Conservation (phyloP, 2,888 invertebrate species). For the Geotrupes spiniger region DNA sequence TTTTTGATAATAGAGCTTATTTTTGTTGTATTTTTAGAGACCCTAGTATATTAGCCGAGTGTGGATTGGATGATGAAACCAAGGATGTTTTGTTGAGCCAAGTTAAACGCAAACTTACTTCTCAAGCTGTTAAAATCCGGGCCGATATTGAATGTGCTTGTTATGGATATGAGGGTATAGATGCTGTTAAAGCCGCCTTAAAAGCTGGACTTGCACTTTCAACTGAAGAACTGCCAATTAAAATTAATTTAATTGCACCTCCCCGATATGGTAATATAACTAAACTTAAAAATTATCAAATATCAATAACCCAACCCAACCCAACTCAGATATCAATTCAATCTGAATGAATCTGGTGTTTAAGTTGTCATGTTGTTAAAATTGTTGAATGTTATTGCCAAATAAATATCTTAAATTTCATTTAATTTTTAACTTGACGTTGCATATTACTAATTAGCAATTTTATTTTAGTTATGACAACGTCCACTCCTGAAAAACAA, state of each 20-base stretch:
- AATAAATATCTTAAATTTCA: too few relatives aligned
- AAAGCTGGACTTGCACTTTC: slow-evolving; percentile 87
- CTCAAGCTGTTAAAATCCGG: slow-evolving; percentile 94
- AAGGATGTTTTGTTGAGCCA: slow-evolving; percentile 90
- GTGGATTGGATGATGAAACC: slow-evolving; percentile 88
- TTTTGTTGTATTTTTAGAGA: too few relatives aligned
- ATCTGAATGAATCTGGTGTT: background rate
- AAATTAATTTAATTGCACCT: slow-evolving; percentile 98
- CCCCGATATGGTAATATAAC: slow-evolving; percentile 76
- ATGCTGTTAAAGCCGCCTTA: slow-evolving; percentile 93
- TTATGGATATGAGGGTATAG: slow-evolving; percentile 97
- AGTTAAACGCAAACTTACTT: slow-evolving; percentile 93
- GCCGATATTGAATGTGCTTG: slow-evolving; percentile 93
- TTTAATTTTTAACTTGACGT: too few relatives aligned
- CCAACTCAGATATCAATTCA: background rate
- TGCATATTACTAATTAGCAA: too few relatives aligned
- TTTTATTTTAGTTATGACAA: slow-evolving; percentile 73
- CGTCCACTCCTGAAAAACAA: slow-evolving; percentile 93
- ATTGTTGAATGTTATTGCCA: too few relatives aligned
- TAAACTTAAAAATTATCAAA: slow-evolving; percentile 9
- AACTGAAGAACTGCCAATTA: slow-evolving; percentile 91
- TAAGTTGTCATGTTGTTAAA: too few relatives aligned
- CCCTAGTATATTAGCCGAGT: slow-evolving; percentile 92
- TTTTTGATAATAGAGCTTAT: too few relatives aligned
- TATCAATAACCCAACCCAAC: too few relatives aligned